These are phyloP conservation scores for Anarhynchus alexandrinus DNA, from an alignment of 2,113 vertebrate species.

Conservation along the genomic window DNA sequence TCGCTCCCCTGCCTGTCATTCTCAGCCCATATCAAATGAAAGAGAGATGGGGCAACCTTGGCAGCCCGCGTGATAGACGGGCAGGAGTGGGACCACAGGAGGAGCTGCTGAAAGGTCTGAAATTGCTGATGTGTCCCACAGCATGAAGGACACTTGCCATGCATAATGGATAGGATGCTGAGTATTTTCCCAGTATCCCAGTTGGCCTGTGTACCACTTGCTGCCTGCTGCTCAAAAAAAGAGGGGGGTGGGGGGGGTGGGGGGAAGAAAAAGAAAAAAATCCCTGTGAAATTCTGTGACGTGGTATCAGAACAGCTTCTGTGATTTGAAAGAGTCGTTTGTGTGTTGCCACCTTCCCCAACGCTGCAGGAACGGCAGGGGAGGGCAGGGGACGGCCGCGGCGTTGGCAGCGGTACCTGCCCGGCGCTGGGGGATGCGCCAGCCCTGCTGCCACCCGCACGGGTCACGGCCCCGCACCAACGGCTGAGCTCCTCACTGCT, in stretches of 20 bases:
- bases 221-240: background rate
- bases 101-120: conserved; percentile 48
- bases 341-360: background rate
- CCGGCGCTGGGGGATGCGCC: background rate
- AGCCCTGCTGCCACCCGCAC: background rate
- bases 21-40: conserved; percentile 33
- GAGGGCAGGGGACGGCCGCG: background rate
- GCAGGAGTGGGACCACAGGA: conserved; percentile 32
- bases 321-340: background rate
- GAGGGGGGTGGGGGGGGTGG: accelerated
- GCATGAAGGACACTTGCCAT: conserved; percentile 28
- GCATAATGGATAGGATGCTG: conserved; percentile 1
- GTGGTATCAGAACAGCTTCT: background rate
- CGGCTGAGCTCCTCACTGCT: background rate
- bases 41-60: background rate
- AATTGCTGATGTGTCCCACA: conserved; percentile 24
- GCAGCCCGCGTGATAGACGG: background rate
- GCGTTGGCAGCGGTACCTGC: background rate
- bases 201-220: background rate
- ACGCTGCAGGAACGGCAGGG: background rate
- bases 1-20: conserved; percentile 5
- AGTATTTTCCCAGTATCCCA: conserved; percentile 4
- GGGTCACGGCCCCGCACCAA: background rate
- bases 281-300: background rate
- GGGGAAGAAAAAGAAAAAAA: no score